Conservation (phyloP, 2,113 vertebrate species). For the Megaceryle torquata region DNA sequence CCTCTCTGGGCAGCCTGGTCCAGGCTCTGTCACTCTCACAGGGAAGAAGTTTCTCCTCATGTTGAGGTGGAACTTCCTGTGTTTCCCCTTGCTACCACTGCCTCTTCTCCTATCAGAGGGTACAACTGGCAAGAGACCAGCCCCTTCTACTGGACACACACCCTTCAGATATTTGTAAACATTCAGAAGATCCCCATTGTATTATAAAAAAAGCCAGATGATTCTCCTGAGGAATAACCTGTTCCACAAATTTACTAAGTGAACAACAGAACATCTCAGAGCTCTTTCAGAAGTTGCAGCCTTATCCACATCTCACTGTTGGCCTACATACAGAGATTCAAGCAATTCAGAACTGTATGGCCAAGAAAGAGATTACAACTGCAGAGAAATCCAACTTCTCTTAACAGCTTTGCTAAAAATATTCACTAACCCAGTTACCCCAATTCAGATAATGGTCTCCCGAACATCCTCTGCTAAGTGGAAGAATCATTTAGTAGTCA, state of each 20-base stretch:
- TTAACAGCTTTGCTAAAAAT: slow-evolving; percentile 13
- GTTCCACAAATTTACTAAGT: too few species aligned
- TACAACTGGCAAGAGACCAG: too few species aligned
- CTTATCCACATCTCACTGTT: not conserved
- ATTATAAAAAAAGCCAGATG: not conserved
- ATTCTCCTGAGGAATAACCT: not conserved
- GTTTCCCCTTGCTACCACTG: too few species aligned
- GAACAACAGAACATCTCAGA: not conserved
- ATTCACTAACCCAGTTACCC: slow-evolving; percentile 33
- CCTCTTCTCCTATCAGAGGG: too few species aligned
- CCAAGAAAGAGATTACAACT: not conserved
- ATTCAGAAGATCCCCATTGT: too few species aligned
- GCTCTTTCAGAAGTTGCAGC: not conserved
- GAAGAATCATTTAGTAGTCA: not conserved
- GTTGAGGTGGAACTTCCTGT: too few species aligned
- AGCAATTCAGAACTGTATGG: not conserved
- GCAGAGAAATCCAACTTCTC: not conserved
- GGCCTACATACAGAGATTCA: not conserved
- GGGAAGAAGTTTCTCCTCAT: too few species aligned
- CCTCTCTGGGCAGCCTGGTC: too few species aligned
- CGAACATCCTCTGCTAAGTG: not conserved
- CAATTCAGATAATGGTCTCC: not conserved
- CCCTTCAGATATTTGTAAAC: too few species aligned
- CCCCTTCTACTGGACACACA: too few species aligned
- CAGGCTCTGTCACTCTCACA: too few species aligned